Evolutionary conservation across 2,888 invertebrate genomes (phyloP).

Genomic region (Plusia festucae): DNA sequence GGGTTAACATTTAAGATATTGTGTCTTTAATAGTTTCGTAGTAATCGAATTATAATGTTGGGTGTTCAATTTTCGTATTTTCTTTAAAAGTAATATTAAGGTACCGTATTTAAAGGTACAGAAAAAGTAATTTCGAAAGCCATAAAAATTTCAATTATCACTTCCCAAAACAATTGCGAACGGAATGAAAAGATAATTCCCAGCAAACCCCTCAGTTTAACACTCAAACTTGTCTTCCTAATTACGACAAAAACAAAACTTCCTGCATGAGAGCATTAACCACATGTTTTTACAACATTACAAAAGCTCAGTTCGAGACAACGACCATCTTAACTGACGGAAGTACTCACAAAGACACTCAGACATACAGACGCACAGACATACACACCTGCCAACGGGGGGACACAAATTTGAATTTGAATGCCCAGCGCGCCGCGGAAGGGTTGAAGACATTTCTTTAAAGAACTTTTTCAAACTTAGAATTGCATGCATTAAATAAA

Average conservation of each 20-base stretch:
- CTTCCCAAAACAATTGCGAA: constrained; percentile 21
- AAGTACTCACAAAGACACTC: constrained; percentile 76
- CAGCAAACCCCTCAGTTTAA: constrained; percentile 9
- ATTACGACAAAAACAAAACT: constrained; percentile 54
- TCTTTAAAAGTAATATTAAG: too few relatives aligned
- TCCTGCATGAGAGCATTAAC: constrained; percentile 29
- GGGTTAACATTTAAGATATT: constrained; percentile 20
- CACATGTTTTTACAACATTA: constrained; percentile 55
- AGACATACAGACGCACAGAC: constrained; percentile 55
- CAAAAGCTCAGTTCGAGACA: constrained; percentile 63
- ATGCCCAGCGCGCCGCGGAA: constrained; percentile 72
- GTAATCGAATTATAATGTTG: neutral
- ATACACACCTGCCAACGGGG: constrained; percentile 79
- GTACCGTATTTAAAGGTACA: neutral
- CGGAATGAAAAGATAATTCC: constrained; percentile 7
- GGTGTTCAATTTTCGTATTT: too few relatives aligned
- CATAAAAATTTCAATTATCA: constrained; percentile 5
- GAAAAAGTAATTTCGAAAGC: neutral
- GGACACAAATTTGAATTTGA: constrained; percentile 84
- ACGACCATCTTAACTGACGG: constrained; percentile 72
- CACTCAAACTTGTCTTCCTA: constrained; percentile 23
- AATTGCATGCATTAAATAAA: constrained; percentile 44
- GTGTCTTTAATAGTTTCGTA: neutral
- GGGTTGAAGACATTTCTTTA: constrained; percentile 75
- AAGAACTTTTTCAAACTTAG: constrained; percentile 59